Conservation (phyloP, 2,888 invertebrate genomes). For the Entomobrya proxima region DNA sequence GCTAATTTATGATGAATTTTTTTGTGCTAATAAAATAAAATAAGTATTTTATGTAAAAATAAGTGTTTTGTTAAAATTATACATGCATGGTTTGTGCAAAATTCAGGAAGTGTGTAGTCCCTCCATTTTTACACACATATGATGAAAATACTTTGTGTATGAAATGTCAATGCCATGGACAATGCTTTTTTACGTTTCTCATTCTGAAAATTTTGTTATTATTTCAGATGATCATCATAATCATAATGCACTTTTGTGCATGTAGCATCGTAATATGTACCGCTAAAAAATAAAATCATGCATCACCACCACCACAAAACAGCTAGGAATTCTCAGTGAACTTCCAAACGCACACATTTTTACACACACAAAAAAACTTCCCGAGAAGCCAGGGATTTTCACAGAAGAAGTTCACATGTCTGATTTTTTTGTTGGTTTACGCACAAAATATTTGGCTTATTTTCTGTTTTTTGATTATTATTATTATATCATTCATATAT, state of each 20-base stretch:
- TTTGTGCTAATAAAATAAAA: no score
- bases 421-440: slow-evolving; percentile 34
- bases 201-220: no score
- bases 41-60: no score
- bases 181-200: slow-evolving; percentile 17
- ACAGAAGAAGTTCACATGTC: slow-evolving; percentile 65
- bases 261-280: not conserved
- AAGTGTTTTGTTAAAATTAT: no score
- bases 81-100: not conserved
- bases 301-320: not conserved
- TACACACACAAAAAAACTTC: slow-evolving; percentile 26
- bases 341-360: slow-evolving; percentile 3
- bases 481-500: slow-evolving; percentile 11
- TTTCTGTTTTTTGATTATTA: not conserved
- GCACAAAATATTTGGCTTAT: slow-evolving; percentile 36
- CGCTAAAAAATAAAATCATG: not conserved
- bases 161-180: slow-evolving; percentile 63
- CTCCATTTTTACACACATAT: not conserved
- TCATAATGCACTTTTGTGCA: not conserved
- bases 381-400: slow-evolving; percentile 66
- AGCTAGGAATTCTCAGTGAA: slow-evolving; percentile 44
- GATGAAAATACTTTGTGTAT: not conserved
- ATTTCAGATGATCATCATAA: not conserved
- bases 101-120: slow-evolving; percentile 38
- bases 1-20: no score